Evolutionary conservation across 2,113 vertebrate species (phyloP), one percentile per base, ranked within the genome.

Genomic region (Paramisgurnus dabryanus): DNA sequence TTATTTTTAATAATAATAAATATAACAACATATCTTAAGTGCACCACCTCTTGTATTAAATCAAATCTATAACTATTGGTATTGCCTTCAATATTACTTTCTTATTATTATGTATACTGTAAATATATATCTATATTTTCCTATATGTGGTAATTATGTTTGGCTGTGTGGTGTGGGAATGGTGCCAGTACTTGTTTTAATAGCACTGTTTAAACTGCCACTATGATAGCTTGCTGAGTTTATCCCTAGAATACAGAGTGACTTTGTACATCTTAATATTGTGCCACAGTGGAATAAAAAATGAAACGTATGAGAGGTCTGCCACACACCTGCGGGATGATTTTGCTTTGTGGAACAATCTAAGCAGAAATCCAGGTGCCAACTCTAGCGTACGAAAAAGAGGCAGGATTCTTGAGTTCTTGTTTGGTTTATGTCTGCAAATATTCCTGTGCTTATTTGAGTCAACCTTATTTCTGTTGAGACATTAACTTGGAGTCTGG

Each of bases 361-460:
- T 75, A 75, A 50, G 73, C 73, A 75, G 22, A 75, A 75, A 50
- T 75, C 73, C 73, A 50, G 73, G 73, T 75, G 73, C 43, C 58
- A 75, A 64, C 27, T 75, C 41, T 64, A 49, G 58, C 58, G 34
- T 64, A 7, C 17, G 22, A 55, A 49, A 27, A 15, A 70, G 67
- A 63, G 70, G 11, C 34, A 17, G 41, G n/a, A 66, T 73, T 73
- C 60, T 27, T 3, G 41, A 43, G 9, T 66, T 39, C 40, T 13
- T 74, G 61, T 73, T 73, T 72, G 47, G 72, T 75, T 58, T 75
- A 64, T 22, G 47, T 75, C 60, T 75, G 60, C 73, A 75, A 60
- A 17, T 75, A 75, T 75, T 75, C 22, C 72, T n/a, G 5, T 64
- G 58, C 18, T 75, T 15, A 61, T 15, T 1, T 15, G 11, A 63